A percentile compares a stretch with the other conserved stretches of the same genome.
phyloP scores from a whole-genome alignment of 2,113 vertebrate genomes.

The Centropus bengalensis region DNA sequence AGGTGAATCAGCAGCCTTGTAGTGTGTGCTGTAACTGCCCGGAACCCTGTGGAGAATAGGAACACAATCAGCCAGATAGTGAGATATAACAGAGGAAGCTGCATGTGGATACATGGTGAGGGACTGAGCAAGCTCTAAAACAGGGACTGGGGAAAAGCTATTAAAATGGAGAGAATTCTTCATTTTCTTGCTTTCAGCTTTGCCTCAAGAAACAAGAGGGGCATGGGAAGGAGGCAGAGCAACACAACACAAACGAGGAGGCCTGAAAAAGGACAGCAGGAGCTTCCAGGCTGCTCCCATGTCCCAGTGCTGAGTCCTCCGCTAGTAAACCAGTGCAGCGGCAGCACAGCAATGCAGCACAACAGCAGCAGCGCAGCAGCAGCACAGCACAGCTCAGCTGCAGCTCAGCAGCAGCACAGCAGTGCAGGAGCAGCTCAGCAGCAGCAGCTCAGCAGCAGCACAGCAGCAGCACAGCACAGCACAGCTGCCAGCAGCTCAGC shows the following conservation, averaged over 20 bases:
- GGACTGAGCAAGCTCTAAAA: neutral
- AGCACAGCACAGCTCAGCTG: too few relatives aligned
- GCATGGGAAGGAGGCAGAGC: rapidly evolving
- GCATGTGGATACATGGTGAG: neutral
- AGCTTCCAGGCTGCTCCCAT: neutral
- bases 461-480: too few relatives aligned
- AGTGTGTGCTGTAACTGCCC: neutral
- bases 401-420: too few relatives aligned
- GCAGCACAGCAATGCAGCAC: too few relatives aligned
- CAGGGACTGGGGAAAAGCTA: neutral
- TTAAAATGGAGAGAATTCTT: neutral
- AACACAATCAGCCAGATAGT: neutral
- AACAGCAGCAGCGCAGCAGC: too few relatives aligned
- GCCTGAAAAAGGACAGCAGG: neutral
- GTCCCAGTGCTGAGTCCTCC: neutral
- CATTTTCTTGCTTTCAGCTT: neutral
- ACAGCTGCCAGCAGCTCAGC: too few relatives aligned
- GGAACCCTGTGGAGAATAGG: neutral
- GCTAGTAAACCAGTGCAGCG: too few relatives aligned
- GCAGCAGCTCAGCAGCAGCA: too few relatives aligned
- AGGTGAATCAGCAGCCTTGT: neutral
- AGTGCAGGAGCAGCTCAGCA: too few relatives aligned
- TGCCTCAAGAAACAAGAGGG: neutral
- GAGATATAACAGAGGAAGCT: neutral
- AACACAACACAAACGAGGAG: neutral